These are phyloP conservation scores for Lycocerus yunnanus DNA, from an alignment of 2,888 invertebrate species.

Conservation along the genomic window DNA sequence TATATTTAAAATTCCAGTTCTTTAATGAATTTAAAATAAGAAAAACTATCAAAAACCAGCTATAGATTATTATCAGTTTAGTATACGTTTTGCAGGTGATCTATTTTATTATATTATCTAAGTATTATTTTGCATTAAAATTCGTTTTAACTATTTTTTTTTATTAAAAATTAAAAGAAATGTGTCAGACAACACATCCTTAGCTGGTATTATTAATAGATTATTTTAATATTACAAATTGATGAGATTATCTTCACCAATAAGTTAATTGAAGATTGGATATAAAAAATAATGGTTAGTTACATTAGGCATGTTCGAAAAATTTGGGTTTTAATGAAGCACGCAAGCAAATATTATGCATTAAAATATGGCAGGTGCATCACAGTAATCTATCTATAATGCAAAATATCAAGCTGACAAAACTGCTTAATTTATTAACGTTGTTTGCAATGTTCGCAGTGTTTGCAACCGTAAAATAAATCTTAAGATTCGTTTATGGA, in stretches of 20 bases:
- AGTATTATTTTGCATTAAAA: background rate
- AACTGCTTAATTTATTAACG: slow-evolving; percentile 4
- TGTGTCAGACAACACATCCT: background rate
- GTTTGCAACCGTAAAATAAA: slow-evolving; percentile 20
- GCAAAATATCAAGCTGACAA: slow-evolving; percentile 9
- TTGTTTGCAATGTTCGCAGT: slow-evolving; percentile 9
- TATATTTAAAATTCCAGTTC: background rate
- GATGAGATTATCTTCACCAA: background rate
- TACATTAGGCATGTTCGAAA: background rate
- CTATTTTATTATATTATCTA: background rate
- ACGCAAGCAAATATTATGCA: slow-evolving; percentile 10
- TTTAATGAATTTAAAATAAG: background rate
- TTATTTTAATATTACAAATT: slow-evolving; percentile 1
- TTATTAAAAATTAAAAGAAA: background rate
- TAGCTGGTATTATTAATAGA: background rate
- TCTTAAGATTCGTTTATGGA: slow-evolving; percentile 10
- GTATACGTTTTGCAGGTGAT: background rate
- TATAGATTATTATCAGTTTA: background rate
- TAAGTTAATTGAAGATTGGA: background rate
- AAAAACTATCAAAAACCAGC: background rate
- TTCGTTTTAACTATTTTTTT: no score
- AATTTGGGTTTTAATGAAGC: background rate
- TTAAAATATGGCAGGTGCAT: slow-evolving; percentile 22
- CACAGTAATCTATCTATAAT: slow-evolving; percentile 7
- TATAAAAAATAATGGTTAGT: background rate